Conservation (phyloP, 2,888 invertebrate genomes). For the Drosophila picticornis region DNA sequence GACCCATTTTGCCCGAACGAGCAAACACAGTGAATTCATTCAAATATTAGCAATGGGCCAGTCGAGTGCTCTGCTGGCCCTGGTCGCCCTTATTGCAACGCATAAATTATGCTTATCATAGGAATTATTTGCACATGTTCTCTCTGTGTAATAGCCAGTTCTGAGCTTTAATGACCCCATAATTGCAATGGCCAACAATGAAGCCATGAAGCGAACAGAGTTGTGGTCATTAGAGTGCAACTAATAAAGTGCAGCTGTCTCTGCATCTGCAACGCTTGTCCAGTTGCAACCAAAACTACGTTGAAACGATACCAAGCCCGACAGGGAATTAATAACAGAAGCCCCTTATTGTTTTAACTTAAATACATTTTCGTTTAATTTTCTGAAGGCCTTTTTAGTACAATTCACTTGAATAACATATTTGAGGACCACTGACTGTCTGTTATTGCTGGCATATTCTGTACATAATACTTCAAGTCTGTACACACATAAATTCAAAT, state of each 20-base stretch:
- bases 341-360: background rate
- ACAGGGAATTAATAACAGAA: constrained; percentile 14
- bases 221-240: constrained; percentile 47
- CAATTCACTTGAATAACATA: background rate
- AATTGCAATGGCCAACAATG: constrained; percentile 72
- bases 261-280: constrained; percentile 11
- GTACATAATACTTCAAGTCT: background rate
- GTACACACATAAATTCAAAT: background rate
- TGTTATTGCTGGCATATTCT: background rate
- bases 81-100: constrained; percentile 50
- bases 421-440: background rate
- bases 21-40: constrained; percentile 50
- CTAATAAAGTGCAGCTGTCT: constrained; percentile 61
- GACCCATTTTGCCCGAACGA: constrained; percentile 64
- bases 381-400: background rate
- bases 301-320: constrained; percentile 29
- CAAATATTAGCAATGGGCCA: constrained; percentile 52
- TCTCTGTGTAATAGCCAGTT: constrained; percentile 24
- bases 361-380: background rate
- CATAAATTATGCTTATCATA: constrained; percentile 79
- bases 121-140: constrained; percentile 76
- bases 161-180: constrained; percentile 66
- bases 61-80: constrained; percentile 21
- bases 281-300: constrained; percentile 24
- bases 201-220: constrained; percentile 58